Evolutionary conservation across 2,888 invertebrate species (phyloP).

Genomic region (Capitulum mitella): DNA sequence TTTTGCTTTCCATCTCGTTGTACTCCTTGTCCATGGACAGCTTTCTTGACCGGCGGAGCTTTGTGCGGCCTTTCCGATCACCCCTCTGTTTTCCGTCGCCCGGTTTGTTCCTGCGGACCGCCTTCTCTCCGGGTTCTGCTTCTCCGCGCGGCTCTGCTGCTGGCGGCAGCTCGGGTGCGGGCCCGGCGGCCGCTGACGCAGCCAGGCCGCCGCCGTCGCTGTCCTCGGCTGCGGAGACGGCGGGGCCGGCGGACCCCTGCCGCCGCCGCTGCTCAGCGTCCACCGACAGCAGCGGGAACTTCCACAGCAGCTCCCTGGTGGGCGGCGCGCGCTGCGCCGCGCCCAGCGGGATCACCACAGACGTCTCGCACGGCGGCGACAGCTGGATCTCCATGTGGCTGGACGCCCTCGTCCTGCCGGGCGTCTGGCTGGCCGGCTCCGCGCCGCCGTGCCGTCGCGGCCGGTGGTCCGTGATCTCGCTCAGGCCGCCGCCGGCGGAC

Average conservation of each 20-base stretch:
- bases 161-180: too few species aligned
- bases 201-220: too few species aligned
- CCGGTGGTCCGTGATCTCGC: slow-evolving; percentile 53
- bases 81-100: not conserved
- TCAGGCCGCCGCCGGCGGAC: not conserved
- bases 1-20: not conserved
- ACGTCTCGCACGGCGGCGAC: slow-evolving; percentile 65
- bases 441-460: too few species aligned
- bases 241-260: too few species aligned
- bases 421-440: too few species aligned
- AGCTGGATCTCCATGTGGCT: slow-evolving; percentile 71
- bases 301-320: slow-evolving; percentile 94
- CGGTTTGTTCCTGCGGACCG: not conserved
- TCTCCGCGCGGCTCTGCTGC: too few species aligned
- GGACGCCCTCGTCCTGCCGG: too few species aligned
- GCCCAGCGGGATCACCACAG: slow-evolving; percentile 69
- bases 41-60: slow-evolving; percentile 78
- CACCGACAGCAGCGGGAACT: slow-evolving; percentile 59
- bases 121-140: too few species aligned
- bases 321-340: slow-evolving; percentile 86
- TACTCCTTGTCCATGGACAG: slow-evolving; percentile 25
- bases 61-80: slow-evolving; percentile 91
- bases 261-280: too few species aligned
- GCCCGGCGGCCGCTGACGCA: too few species aligned
- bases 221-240: too few species aligned